A percentile compares a stretch with the other conserved stretches of the same genome.
These are phyloP conservation scores for Rhynchomys soricoides DNA, from an alignment of 2,113 vertebrate genomes.

Conservation along the genomic window DNA sequence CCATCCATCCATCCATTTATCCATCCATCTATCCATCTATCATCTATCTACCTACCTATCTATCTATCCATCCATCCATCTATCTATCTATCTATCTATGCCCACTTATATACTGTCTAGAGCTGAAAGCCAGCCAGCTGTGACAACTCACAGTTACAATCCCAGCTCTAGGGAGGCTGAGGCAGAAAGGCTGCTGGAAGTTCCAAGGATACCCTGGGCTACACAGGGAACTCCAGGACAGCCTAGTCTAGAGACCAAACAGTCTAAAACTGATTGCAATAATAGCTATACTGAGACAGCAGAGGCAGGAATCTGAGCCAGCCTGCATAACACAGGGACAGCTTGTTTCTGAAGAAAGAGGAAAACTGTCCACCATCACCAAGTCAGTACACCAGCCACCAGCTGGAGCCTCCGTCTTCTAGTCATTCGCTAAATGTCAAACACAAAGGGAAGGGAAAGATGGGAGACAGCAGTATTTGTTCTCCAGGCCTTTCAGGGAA, in stretches of 20 bases:
- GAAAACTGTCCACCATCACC: background rate
- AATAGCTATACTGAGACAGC: background rate
- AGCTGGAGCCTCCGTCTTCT: background rate
- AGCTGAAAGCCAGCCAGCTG: background rate
- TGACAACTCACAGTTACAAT: background rate
- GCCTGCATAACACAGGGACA: background rate
- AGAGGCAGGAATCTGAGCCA: background rate
- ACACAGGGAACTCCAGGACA: background rate
- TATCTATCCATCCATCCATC: too few relatives aligned
- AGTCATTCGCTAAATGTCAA: background rate
- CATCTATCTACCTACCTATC: too few relatives aligned
- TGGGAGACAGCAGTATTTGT: background rate
- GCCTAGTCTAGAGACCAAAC: background rate
- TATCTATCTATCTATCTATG: rapidly evolving
- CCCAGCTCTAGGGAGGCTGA: background rate
- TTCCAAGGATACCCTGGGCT: background rate
- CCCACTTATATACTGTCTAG: background rate
- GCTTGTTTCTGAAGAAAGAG: background rate
- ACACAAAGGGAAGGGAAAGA: background rate
- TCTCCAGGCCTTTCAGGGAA: background rate
- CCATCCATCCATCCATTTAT: too few relatives aligned
- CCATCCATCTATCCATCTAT: too few relatives aligned
- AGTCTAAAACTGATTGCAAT: background rate
- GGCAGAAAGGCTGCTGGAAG: background rate
- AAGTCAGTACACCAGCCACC: background rate